Base-by-base conservation (phyloP, 2,113 vertebrate species). In the Anhinga anhinga region DNA sequence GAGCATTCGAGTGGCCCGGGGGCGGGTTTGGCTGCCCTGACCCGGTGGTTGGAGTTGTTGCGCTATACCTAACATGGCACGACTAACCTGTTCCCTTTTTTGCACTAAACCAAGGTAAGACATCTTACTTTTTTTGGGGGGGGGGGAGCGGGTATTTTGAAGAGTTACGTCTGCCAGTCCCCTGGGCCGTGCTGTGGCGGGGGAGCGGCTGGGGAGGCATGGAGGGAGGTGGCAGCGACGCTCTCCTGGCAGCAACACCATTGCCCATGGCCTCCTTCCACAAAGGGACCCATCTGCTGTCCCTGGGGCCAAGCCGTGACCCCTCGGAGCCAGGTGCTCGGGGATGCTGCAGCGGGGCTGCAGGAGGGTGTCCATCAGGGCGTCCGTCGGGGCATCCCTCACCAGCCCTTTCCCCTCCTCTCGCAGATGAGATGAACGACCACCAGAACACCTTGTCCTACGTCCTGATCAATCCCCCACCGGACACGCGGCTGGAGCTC, bases 361-460 rank as follows among this genome's bases (percentile, higher is more conserved):
- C 1, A 16, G 90, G 47, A 53, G 21, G 53, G 59, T 47, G 45
- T 56, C 80, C 3, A 1, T 4, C 4, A 25, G 73, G 70, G 32
- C 3, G 29, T 58, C 67, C 4, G 0, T 13, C 7, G 1, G 88
- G 38, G 6, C 29, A 3, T 47, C 18, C 56, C 81, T 96, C 76
- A 88, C 13, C 74, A 45, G 34, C 52, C 21, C 88, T 97, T 86
- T 96, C 74, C 71, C 93, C 47, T 91, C 30, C 93, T 95, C 90
- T 94, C 66, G 16, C 98, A 99, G 99, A 99, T 2, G 99, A 99
- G 98, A 99, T 99, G 99, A 99, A 99, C 0, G 99, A 99, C 96
- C 99, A 99, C 86, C 99, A 99, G 98, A 99, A 99, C 98, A 99
- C 99, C 2, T 94, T 99, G 78, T 99, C 99, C 73, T 99, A 99